Base-by-base conservation (phyloP, 2,113 vertebrate species). In the Chlamydotis undulata region DNA sequence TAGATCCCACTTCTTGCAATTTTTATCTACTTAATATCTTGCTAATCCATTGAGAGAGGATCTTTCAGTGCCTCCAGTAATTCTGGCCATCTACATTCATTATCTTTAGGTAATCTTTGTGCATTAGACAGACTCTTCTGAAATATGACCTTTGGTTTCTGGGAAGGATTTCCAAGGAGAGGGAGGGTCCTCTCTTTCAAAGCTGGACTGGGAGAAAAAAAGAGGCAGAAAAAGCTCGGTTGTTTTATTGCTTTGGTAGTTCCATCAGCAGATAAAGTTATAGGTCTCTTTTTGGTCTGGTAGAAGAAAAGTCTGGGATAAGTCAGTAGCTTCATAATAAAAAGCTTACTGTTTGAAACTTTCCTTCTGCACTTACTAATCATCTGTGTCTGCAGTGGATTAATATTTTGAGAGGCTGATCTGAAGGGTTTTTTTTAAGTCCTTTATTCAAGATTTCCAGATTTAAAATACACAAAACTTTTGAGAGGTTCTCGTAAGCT, bases 281-380 rank as follows among this genome's bases (percentile, higher is more conserved):
- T 6, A 64, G 3, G 8, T 57, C 7, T 81, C 9, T 21, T 79
- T 91, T 65, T 39, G 7, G 2, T 55, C 33, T 65, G 29, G 8
- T 39, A 2, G 31, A 67, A 69, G 4, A 87, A 77, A 84, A 57
- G 0, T 2, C 7, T 70, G n/a, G 1, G 0, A 33, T 52, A 45
- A 2, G 5, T 45, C 14, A 49, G 5, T 9, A 45, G 12, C 39
- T 89, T 65, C 7, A 28, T 29, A 61, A 29, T 19, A 59, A 59
- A 81, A 87, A 78, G 5, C 9, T 70, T 83, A 4, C 35, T 80
- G 13, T 50, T 94, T 43, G 12, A 71, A 33, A 85, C 19, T 64
- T 64, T 88, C 4, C 3, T 33, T 83, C n/a, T 39, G 4, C 4
- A n/a, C 6, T 57, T 61, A 35, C 9, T 39, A 39, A 50, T 74